phyloP scores from a whole-genome alignment of 2,888 invertebrate species.

The Euphydryas editha region DNA sequence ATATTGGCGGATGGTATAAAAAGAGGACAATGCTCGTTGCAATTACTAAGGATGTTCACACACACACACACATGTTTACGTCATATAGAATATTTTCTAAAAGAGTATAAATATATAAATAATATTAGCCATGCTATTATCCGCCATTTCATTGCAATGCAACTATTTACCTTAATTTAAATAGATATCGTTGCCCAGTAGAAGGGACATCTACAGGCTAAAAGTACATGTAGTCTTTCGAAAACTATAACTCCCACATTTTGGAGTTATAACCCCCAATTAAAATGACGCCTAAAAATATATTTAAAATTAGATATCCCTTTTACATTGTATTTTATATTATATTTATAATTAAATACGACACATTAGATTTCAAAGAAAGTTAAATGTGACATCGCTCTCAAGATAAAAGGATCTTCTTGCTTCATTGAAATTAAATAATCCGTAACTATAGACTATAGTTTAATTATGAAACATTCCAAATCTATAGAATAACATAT shows the following conservation, averaged over 20 bases:
- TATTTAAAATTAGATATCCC: too few species aligned
- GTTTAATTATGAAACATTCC: neutral
- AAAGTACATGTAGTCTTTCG: too few species aligned
- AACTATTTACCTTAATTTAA: too few species aligned
- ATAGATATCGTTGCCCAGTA: too few species aligned
- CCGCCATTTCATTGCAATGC: too few species aligned
- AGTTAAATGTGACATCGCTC: slow-evolving; percentile 10
- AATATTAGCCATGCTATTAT: too few species aligned
- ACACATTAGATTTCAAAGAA: neutral
- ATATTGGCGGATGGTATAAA: slow-evolving; percentile 60
- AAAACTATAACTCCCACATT: too few species aligned
- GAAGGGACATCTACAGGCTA: too few species aligned
- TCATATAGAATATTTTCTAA: neutral
- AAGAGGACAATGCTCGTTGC: slow-evolving; percentile 63
- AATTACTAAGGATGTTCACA: slow-evolving; percentile 47
- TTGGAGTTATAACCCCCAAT: too few species aligned
- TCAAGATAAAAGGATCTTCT: slow-evolving; percentile 21
- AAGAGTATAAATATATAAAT: neutral
- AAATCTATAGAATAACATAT: neutral
- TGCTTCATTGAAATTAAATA: slow-evolving; percentile 23
- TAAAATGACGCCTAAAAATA: too few species aligned
- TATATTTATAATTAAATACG: neutral
- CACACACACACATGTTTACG: neutral
- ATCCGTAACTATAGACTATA: slow-evolving; percentile 6
- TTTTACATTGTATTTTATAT: neutral